Evolutionary conservation across 2,888 invertebrate genomes (phyloP), one percentile per base, ranked within the genome.

Genomic region (Perizoma flavofasciatum): DNA sequence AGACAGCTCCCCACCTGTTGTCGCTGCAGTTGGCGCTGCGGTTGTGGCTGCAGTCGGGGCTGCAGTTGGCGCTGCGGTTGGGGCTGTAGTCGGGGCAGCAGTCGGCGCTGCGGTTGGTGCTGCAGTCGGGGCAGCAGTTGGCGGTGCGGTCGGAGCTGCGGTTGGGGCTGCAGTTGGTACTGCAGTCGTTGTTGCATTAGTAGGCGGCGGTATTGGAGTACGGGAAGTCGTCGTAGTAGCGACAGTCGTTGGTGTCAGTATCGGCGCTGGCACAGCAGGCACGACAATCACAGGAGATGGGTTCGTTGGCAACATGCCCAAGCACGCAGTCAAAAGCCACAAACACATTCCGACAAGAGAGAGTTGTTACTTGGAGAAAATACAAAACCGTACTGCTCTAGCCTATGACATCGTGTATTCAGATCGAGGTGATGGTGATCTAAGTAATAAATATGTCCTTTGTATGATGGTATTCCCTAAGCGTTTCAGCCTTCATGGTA

Each of bases 401-500:
- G 50, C 48, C 43, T 39, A 49, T 37, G 55, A n/a, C 45, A 58
- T 56, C 34, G 43, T 39, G 65, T 47, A 49, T 73, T 73, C 69
- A 65, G 57, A 63, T 58, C 51, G 60, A 67, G 55, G 55, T 78
- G 74, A 75, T 74, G 76, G 75, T 82, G 82, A 78, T 74, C 72
- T 65, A 66, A 65, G 80, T 78, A 84, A 88, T 89, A 88, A 88
- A 89, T 88, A 81, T 81, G 83, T 82, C 83, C 85, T 89, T 87
- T 82, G 72, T 76, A 68, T 72, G 72, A 77, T 81, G 88, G 89
- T 87, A 89, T 90, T 81, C 88, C 89, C 86, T 81, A 85, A 88
- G 85, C 82, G 88, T 81, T 79, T 75, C 74, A 89, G 84, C 91
- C 90, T 92, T 92, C 91, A 91, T 90, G 91, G 83, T 85, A 67